Conservation (phyloP, 2,888 invertebrate species). For the Furcula furcula region DNA sequence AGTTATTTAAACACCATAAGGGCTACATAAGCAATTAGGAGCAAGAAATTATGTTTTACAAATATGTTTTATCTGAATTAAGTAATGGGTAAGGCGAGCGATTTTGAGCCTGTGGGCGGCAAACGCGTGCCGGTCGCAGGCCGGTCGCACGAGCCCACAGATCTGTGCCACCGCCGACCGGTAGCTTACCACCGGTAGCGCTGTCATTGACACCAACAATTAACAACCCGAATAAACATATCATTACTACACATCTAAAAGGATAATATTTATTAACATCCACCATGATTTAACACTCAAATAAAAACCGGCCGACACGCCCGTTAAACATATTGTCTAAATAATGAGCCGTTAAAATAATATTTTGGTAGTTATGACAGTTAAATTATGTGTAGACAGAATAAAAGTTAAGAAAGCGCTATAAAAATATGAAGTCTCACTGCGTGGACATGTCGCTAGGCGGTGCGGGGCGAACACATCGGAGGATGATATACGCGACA, state of each 20-base stretch:
- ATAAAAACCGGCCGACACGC: slow-evolving; percentile 25
- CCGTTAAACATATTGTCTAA: slow-evolving; percentile 21
- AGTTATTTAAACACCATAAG: slow-evolving; percentile 17
- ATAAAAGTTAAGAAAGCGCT: slow-evolving; percentile 51
- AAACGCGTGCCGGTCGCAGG: slow-evolving; percentile 32
- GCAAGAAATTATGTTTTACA: slow-evolving; percentile 20
- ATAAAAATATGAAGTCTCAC: slow-evolving; percentile 72
- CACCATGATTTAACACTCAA: slow-evolving; percentile 18
- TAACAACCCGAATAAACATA: slow-evolving; percentile 34
- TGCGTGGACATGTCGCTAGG: slow-evolving; percentile 63
- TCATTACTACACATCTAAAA: slow-evolving; percentile 24
- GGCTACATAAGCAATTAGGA: slow-evolving; percentile 16
- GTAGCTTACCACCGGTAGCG: slow-evolving; percentile 35
- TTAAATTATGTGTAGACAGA: slow-evolving; percentile 67
- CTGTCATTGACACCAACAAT: slow-evolving; percentile 40
- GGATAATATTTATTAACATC: slow-evolving; percentile 22
- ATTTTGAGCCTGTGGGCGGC: slow-evolving; percentile 20
- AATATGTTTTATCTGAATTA: slow-evolving; percentile 17
- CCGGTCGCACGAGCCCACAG: slow-evolving; percentile 17
- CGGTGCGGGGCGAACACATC: slow-evolving; percentile 39
- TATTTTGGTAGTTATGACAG: slow-evolving; percentile 57
- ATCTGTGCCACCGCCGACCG: slow-evolving; percentile 25
- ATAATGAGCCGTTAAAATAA: slow-evolving; percentile 41
- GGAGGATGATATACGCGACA: slow-evolving; percentile 38
- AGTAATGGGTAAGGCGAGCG: slow-evolving; percentile 15